A percentile compares a stretch with the other conserved stretches of the same genome.
phyloP scores from a whole-genome alignment of 1,140 invertebrate genomes.

The Subanguina moxae region DNA sequence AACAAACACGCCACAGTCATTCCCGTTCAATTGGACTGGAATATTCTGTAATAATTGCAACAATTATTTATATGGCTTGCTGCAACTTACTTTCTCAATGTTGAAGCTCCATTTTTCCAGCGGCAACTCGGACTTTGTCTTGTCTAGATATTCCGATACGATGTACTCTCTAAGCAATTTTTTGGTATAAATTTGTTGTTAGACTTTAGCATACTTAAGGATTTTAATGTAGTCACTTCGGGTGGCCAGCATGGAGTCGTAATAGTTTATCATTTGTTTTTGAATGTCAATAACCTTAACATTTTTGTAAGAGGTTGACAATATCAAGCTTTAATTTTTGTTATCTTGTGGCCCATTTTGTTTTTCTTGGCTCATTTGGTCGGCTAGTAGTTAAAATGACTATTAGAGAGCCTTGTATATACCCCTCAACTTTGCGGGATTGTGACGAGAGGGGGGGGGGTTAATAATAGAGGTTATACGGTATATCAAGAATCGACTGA shows the following conservation, averaged over 20 bases:
- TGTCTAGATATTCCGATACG: slow-evolving; percentile 77
- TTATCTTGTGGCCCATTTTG: too few species aligned
- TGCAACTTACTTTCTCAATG: neutral
- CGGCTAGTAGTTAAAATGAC: too few species aligned
- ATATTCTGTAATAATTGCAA: slow-evolving; percentile 67
- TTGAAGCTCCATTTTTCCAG: neutral
- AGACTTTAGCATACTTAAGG: slow-evolving; percentile 41
- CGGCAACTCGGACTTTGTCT: slow-evolving; percentile 64
- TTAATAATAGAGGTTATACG: too few species aligned
- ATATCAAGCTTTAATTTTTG: too few species aligned
- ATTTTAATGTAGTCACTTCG: slow-evolving; percentile 71
- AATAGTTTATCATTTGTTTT: slow-evolving; percentile 75
- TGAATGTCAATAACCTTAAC: slow-evolving; percentile 73
- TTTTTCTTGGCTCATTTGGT: too few species aligned
- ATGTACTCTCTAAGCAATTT: slow-evolving; percentile 69
- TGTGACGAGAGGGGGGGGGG: too few species aligned
- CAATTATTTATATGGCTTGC: neutral
- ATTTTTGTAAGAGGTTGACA: too few species aligned
- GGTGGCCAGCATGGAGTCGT: slow-evolving; percentile 82
- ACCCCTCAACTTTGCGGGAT: too few species aligned
- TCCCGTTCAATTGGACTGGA: slow-evolving; percentile 92
- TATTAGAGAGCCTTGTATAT: too few species aligned
- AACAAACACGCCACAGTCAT: slow-evolving; percentile 93
- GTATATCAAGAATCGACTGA: too few species aligned
- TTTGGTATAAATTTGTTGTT: neutral